Conservation (phyloP, 2,113 vertebrate genomes). For the Gambusia holbrooki region DNA sequence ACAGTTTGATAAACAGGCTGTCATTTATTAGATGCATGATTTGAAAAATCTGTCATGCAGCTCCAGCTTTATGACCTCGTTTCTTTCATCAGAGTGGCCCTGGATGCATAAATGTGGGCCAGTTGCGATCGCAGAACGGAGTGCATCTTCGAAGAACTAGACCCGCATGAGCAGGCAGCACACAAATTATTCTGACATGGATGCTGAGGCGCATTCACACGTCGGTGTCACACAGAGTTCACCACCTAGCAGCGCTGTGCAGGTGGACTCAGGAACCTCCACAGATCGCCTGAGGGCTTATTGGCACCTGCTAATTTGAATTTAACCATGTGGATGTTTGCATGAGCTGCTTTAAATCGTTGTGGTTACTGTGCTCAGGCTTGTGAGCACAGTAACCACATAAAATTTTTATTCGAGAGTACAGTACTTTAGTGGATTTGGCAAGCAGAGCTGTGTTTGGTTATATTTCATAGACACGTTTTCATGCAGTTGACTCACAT, state of each 20-base stretch:
- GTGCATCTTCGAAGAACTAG: slow-evolving; percentile 52
- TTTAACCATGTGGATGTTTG: slow-evolving; percentile 48
- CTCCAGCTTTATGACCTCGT: slow-evolving; percentile 42
- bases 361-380: slow-evolving; percentile 14
- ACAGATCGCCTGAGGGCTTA: slow-evolving; percentile 22
- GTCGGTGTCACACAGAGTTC: slow-evolving; percentile 67
- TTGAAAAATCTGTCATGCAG: slow-evolving; percentile 30
- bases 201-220: slow-evolving; percentile 58
- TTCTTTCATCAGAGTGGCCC: slow-evolving; percentile 35
- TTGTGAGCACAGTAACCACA: neutral
- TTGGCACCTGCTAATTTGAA: slow-evolving; percentile 59
- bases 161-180: slow-evolving; percentile 62
- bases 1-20: slow-evolving; percentile 8
- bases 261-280: slow-evolving; percentile 45
- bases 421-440: neutral
- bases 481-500: neutral
- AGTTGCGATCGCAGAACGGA: slow-evolving; percentile 45
- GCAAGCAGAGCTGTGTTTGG: neutral
- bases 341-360: slow-evolving; percentile 27
- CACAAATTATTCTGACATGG: slow-evolving; percentile 72
- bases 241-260: slow-evolving; percentile 42
- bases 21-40: slow-evolving; percentile 42
- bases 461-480: neutral
- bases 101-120: slow-evolving; percentile 42
- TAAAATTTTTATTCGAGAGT: neutral